These are phyloP conservation scores for Barbus barbus DNA, from an alignment of 2,113 vertebrate species.

Conservation along the genomic window DNA sequence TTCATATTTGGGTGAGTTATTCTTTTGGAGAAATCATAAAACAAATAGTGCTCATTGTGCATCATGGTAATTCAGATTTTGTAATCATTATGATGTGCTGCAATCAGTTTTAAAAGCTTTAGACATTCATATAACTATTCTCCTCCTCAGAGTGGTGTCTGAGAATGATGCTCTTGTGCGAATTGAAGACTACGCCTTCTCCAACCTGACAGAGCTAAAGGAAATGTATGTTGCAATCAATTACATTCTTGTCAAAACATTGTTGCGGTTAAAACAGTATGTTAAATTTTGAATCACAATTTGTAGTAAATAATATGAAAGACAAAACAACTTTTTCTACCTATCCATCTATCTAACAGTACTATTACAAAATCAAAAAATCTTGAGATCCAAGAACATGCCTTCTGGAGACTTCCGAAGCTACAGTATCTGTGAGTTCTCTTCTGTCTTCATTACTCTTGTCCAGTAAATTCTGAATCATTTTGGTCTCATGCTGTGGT, in stretches of 20 bases:
- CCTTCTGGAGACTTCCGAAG: slow-evolving; percentile 69
- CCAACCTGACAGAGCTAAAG: slow-evolving; percentile 66
- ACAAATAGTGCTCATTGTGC: background rate
- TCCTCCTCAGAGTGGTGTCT: slow-evolving; percentile 64
- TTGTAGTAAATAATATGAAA: background rate
- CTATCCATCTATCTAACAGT: slow-evolving; percentile 57
- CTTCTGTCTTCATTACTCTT: slow-evolving; percentile 8
- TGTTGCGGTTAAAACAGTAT: no score
- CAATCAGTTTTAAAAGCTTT: background rate
- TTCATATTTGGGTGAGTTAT: no score
- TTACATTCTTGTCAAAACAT: background rate
- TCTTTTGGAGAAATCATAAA: no score
- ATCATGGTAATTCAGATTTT: background rate
- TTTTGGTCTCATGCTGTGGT: background rate
- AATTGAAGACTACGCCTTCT: slow-evolving; percentile 68
- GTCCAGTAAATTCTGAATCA: background rate
- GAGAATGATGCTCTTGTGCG: slow-evolving; percentile 64
- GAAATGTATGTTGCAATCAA: slow-evolving; percentile 67
- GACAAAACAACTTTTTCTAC: background rate
- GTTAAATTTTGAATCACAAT: background rate
- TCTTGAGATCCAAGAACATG: slow-evolving; percentile 64
- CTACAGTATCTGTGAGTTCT: slow-evolving; percentile 73
- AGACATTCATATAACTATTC: slow-evolving; percentile 2
- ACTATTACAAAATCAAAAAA: slow-evolving; percentile 71
- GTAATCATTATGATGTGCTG: no score